A percentile compares a stretch with the other conserved stretches of the same genome.
Evolutionary conservation across 2,113 vertebrate species (phyloP).

Genomic region (Castor canadensis): DNA sequence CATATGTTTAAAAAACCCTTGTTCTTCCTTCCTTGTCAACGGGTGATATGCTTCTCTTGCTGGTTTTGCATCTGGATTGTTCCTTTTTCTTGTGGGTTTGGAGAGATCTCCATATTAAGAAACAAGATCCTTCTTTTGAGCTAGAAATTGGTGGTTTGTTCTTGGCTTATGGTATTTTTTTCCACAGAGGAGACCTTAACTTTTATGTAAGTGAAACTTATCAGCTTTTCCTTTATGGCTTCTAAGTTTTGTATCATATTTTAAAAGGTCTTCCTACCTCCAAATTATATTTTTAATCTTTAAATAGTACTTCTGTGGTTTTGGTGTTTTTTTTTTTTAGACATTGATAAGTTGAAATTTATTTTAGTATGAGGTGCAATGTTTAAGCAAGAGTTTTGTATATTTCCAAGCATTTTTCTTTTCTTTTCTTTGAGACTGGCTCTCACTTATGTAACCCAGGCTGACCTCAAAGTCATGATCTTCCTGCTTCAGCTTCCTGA

Average conservation of each 20-base stretch:
- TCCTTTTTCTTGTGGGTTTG: background rate
- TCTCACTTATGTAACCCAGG: no score
- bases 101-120: no score
- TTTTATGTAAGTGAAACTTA: background rate
- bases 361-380: background rate
- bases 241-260: conserved; percentile 5
- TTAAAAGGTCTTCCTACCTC: conserved; percentile 8
- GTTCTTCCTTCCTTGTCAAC: background rate
- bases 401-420: background rate
- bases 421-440: no score
- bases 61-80: background rate
- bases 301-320: background rate
- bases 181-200: background rate
- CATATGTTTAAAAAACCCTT: background rate
- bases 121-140: background rate
- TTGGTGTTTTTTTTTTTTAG: background rate
- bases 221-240: background rate
- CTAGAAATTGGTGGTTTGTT: background rate
- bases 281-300: conserved; percentile 25
- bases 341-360: background rate
- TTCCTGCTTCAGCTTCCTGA: no score
- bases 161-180: background rate
- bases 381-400: background rate
- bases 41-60: background rate
- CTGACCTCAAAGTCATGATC: no score